phyloP scores from a whole-genome alignment of 2,888 invertebrate species.

The Rambutsinella grinnellia region DNA sequence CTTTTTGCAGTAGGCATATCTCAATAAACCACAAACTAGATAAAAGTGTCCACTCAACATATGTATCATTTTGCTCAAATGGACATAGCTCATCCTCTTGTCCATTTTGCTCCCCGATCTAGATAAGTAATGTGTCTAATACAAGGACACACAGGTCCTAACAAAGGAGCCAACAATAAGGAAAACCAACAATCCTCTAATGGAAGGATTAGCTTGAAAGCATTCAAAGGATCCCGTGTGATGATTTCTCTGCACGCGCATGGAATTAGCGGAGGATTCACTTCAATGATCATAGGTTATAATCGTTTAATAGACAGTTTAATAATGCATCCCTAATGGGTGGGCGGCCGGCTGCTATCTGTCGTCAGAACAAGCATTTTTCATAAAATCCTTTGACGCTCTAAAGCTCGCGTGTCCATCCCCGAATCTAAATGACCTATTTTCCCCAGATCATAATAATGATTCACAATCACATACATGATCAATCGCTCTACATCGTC shows the following conservation, averaged over 20 bases:
- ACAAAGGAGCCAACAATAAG: constrained; percentile 4
- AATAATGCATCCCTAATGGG: constrained; percentile 31
- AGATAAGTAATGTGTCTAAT: not conserved
- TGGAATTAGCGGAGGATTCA: constrained; percentile 30
- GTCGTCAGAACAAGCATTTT: constrained; percentile 31
- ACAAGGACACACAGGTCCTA: not conserved
- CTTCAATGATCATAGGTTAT: constrained; percentile 21
- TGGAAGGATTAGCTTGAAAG: constrained; percentile 14
- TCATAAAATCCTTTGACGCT: constrained; percentile 8
- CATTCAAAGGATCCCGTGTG: constrained; percentile 16
- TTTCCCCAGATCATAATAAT: too few relatives aligned
- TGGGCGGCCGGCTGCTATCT: constrained; percentile 45
- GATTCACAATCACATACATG: constrained; percentile 10
- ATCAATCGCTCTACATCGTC: too few relatives aligned
- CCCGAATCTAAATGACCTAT: too few relatives aligned
- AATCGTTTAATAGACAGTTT: constrained; percentile 39
- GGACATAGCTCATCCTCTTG: constrained; percentile 27
- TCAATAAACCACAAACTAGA: too few relatives aligned
- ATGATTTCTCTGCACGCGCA: constrained; percentile 37
- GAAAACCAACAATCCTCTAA: constrained; percentile 22
- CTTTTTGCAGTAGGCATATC: too few relatives aligned
- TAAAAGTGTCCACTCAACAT: too few relatives aligned
- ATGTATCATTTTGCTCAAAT: not conserved
- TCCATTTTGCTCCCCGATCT: constrained; percentile 4
- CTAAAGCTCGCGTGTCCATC: too few relatives aligned